A percentile compares a stretch with the other conserved stretches of the same genome.
phyloP scores from a whole-genome alignment of 2,797 vertebrate genomes.

The Halcyon badia region DNA sequence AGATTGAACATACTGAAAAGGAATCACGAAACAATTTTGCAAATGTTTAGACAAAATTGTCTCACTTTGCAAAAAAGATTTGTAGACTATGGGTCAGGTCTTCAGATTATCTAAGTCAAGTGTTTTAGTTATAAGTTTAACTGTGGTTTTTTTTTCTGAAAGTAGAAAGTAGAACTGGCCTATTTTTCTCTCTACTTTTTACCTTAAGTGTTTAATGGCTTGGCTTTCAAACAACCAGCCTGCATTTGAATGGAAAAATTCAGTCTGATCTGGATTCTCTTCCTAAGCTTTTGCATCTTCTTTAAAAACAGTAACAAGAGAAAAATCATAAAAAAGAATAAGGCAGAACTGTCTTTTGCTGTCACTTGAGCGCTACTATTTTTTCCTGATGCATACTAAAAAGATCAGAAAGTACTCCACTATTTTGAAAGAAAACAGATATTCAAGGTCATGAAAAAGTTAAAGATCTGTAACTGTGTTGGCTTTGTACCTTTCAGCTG shows the following conservation, averaged over 20 bases:
- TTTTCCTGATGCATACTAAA: not conserved
- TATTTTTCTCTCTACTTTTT: not conserved
- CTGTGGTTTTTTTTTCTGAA: not conserved
- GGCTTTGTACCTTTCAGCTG: not conserved
- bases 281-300: not conserved
- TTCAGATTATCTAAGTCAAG: not conserved
- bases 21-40: not conserved
- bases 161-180: not conserved
- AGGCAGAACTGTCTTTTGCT: not conserved
- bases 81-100: not conserved
- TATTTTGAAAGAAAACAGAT: not conserved
- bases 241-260: not conserved
- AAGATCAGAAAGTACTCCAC: not conserved
- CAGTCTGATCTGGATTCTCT: not conserved
- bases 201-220: not conserved
- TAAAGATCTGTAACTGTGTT: not conserved
- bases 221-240: not conserved
- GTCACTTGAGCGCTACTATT: not conserved
- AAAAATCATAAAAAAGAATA: accelerated
- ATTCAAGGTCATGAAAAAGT: not conserved
- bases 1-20: not conserved
- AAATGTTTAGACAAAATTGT: not conserved
- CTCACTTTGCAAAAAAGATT: not conserved
- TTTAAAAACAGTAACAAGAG: not conserved
- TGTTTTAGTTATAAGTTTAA: not conserved